Percentiles rank a stretch among this genome's conserved stretches.
Evolutionary conservation across 2,797 vertebrate species (phyloP).

Genomic region (Sarcoramphus papa): DNA sequence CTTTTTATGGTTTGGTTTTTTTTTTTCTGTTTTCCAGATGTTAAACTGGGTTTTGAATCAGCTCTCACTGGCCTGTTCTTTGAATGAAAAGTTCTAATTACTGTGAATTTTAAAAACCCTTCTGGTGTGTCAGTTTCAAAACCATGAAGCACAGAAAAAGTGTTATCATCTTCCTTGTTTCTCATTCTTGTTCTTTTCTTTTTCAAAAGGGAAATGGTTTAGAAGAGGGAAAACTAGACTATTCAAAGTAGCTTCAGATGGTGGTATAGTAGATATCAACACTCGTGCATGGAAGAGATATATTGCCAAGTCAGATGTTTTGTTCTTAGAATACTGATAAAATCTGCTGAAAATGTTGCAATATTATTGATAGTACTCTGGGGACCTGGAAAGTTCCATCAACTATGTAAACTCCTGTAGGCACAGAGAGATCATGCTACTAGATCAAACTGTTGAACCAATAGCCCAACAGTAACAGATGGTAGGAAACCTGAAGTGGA

Average conservation of each 20-base stretch:
- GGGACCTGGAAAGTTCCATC: background rate
- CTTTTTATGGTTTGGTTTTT: background rate
- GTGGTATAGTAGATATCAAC: background rate
- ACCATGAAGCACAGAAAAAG: background rate
- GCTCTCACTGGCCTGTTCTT: background rate
- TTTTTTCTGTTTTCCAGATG: background rate
- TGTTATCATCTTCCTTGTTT: conserved; percentile 26
- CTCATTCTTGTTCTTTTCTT: background rate
- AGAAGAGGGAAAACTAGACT: background rate
- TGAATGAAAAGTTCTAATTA: conserved; percentile 51
- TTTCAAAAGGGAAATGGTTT: background rate
- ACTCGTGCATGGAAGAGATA: background rate
- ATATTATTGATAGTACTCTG: background rate
- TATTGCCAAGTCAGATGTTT: background rate
- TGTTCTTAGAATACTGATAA: background rate
- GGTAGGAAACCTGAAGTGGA: background rate
- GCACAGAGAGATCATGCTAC: background rate
- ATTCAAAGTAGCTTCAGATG: conserved; percentile 25
- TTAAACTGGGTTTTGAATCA: conserved; percentile 25
- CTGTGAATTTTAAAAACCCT: conserved; percentile 25
- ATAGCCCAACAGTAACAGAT: background rate
- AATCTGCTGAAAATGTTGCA: background rate
- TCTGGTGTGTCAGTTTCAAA: conserved; percentile 25
- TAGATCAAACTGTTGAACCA: background rate
- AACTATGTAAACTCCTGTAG: background rate